A percentile compares a stretch with the other conserved stretches of the same genome.
phyloP scores from a whole-genome alignment of 2,113 vertebrate species.

The Tichodroma muraria region DNA sequence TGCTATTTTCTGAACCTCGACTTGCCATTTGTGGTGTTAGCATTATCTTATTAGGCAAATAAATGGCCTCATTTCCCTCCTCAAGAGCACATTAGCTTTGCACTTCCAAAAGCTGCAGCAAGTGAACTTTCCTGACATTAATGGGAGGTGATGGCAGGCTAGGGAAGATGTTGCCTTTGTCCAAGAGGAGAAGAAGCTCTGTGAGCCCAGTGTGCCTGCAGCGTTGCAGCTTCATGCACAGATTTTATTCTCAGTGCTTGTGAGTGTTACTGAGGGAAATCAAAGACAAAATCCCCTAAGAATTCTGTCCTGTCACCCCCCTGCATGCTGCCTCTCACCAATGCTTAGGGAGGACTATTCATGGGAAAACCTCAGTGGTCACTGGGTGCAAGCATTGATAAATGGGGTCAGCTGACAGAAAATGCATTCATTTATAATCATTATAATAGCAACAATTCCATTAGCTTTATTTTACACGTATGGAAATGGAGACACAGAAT shows the following conservation, averaged over 20 bases:
- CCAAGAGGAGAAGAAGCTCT: background rate
- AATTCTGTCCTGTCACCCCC: background rate
- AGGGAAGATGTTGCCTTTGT: background rate
- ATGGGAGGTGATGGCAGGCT: background rate
- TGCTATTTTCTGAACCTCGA: background rate
- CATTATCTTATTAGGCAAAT: background rate
- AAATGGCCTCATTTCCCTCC: background rate
- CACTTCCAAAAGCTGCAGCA: background rate
- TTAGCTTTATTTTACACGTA: background rate
- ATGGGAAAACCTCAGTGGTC: background rate
- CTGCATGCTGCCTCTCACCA: background rate
- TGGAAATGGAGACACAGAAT: background rate
- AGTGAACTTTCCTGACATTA: conserved; percentile 12
- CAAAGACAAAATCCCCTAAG: background rate
- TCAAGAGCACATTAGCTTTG: background rate
- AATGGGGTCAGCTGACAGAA: background rate
- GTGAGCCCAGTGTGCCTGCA: background rate
- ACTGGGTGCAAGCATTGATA: background rate
- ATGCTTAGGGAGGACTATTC: background rate
- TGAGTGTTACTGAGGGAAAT: background rate
- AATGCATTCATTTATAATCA: background rate
- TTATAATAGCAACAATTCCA: background rate
- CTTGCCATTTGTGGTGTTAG: background rate
- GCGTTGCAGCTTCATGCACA: background rate
- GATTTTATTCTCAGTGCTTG: background rate